Conservation (phyloP, 2,888 invertebrate species). For the Meiosimyza platycephala region DNA sequence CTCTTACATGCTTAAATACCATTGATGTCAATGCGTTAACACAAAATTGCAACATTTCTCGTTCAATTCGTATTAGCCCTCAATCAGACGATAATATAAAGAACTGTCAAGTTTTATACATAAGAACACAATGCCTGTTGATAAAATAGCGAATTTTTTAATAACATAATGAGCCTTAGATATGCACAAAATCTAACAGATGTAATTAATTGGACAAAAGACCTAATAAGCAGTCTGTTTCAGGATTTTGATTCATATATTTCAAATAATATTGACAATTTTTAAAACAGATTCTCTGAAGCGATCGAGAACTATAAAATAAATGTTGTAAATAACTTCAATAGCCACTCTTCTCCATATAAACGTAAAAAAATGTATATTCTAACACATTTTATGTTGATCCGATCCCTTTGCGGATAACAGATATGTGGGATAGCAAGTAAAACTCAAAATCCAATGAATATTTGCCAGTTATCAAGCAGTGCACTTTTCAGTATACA, state of each 20-base stretch:
- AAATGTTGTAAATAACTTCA: neutral
- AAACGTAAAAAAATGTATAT: neutral
- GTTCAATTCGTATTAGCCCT: neutral
- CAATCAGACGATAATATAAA: neutral
- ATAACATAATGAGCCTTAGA: slow-evolving; percentile 5
- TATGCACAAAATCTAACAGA: neutral
- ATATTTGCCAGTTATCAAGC: neutral
- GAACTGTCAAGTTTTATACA: neutral
- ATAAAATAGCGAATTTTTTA: neutral
- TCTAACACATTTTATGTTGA: neutral
- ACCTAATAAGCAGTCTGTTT: neutral
- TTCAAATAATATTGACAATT: too few relatives aligned
- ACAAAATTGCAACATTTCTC: neutral
- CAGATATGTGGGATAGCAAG: neutral
- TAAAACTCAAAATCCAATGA: neutral
- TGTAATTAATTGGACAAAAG: slow-evolving; percentile 3
- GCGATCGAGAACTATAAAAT: neutral
- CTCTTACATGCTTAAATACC: too few relatives aligned
- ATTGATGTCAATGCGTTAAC: neutral
- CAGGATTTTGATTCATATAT: neutral
- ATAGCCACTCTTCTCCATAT: neutral
- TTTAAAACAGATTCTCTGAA: neutral
- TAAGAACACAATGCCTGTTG: neutral
- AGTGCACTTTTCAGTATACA: too few relatives aligned
- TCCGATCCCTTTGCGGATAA: neutral